Base-by-base conservation (phyloP, 2,113 vertebrate species). In the Micronisus gabar region DNA sequence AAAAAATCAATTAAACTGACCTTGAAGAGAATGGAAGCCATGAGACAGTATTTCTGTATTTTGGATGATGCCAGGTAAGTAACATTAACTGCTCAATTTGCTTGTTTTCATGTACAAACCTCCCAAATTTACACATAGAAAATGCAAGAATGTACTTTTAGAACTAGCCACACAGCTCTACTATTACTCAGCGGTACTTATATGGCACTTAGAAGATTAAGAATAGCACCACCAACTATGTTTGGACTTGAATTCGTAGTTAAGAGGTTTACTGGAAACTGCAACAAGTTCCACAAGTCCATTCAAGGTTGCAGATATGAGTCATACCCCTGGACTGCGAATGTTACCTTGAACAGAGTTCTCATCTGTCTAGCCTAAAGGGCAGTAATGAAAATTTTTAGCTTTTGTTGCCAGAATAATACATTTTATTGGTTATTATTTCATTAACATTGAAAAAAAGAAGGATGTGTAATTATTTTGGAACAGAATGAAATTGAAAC, bases 281-380 rank as follows among this genome's bases (percentile, higher is more conserved):
- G 20, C 72, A 94, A 55, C n/a, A 74, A 71, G 81, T 61, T 92
- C 52, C 65, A 59, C 90, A 92, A 84, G 90, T 56, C 80, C 61
- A 40, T 71, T 95, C 97, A 90, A 59, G 82, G 67, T 50, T 74
- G 40, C 40, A 94, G 79, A 90, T 81, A 92, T 86, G 63, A 97
- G 41, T 97, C 96, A 93, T 30, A 67, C 0, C 18, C n/a, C 30
- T 52, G 50, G 63, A 55, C 43, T 74, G 61, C 50, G 93, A 92
- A 81, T 23, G 26, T 20, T 90, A 80, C 87, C 79, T 88, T 58
- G 32, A 91, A 93, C 91, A 55, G 67, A 91, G 63, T 89, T 67
- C 56, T 93, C 25, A 94, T 61, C 66, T 75, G 36, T 63, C 70
- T 71, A 81, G 30, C 38, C 34, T 65, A 63, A 85, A 84, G 36